phyloP scores from a whole-genome alignment of 2,113 vertebrate genomes.

The Solea solea region DNA sequence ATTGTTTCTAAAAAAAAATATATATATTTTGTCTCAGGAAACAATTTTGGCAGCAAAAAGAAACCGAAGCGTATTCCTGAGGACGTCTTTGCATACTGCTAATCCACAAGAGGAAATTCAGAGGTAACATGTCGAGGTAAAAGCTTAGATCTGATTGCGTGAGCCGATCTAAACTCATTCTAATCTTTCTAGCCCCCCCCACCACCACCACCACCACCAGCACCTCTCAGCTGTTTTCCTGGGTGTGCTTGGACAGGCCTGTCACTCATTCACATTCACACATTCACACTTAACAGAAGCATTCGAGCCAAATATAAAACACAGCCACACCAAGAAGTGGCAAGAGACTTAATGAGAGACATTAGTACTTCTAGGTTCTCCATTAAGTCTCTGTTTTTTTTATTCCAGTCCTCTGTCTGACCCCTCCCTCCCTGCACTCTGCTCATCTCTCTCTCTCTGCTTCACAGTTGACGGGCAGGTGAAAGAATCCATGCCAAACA shows the following conservation, averaged over 20 bases:
- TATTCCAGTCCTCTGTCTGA: neutral
- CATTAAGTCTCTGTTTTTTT: slow-evolving; percentile 12
- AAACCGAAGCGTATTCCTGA: slow-evolving; percentile 17
- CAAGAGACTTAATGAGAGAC: slow-evolving; percentile 13
- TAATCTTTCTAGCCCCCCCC: slow-evolving; percentile 38
- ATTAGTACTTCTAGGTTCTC: slow-evolving; percentile 15
- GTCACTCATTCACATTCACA: neutral
- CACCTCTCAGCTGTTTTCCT: too few species aligned
- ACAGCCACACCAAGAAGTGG: neutral
- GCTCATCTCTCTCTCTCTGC: slow-evolving; percentile 14
- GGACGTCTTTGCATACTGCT: slow-evolving; percentile 43
- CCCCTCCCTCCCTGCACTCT: neutral
- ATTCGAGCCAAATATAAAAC: neutral
- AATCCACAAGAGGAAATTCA: slow-evolving; percentile 34
- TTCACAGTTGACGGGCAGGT: slow-evolving; percentile 64
- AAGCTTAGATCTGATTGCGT: slow-evolving; percentile 41
- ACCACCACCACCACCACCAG: neutral
- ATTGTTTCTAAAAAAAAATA: neutral
- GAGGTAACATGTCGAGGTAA: slow-evolving; percentile 50
- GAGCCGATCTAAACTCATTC: slow-evolving; percentile 44
- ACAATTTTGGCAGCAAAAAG: slow-evolving; percentile 30
- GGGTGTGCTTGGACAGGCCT: neutral
- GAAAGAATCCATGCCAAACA: slow-evolving; percentile 57
- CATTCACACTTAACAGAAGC: slow-evolving; percentile 6
- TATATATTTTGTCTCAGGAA: slow-evolving; percentile 4